These are phyloP conservation scores for Nipponia nippon DNA, from an alignment of 2,113 vertebrate genomes.

Conservation along the genomic window DNA sequence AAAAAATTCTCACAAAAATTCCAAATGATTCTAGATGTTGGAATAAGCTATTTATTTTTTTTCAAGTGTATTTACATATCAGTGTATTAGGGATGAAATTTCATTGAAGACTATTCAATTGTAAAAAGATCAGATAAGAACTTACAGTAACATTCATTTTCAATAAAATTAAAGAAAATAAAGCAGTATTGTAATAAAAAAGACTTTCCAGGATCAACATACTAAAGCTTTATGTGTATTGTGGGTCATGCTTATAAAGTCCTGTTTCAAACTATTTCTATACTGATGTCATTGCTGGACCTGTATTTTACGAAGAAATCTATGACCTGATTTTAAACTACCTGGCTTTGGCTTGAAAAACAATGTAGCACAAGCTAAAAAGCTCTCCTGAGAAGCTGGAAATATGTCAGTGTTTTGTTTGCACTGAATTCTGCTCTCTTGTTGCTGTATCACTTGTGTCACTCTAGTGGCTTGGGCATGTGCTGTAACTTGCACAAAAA, in stretches of 20 bases:
- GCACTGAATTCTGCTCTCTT: not conserved
- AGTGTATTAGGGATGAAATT: not conserved
- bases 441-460: not conserved
- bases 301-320: not conserved
- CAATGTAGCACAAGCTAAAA: not conserved
- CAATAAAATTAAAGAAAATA: not conserved
- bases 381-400: not conserved
- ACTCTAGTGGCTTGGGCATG: not conserved
- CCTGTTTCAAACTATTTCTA: not conserved
- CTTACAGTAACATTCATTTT: not conserved
- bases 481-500: not conserved
- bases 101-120: not conserved
- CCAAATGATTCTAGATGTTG: not conserved
- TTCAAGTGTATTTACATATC: not conserved
- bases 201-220: not conserved
- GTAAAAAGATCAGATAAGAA: not conserved
- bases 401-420: not conserved
- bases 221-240: not conserved
- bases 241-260: not conserved
- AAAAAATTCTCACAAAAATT: not conserved
- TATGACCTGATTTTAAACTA: not conserved
- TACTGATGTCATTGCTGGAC: not conserved
- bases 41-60: not conserved
- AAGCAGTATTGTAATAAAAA: not conserved
- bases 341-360: not conserved